phyloP scores from a whole-genome alignment of 2,113 vertebrate species.

The Rhabdomys dilectus region DNA sequence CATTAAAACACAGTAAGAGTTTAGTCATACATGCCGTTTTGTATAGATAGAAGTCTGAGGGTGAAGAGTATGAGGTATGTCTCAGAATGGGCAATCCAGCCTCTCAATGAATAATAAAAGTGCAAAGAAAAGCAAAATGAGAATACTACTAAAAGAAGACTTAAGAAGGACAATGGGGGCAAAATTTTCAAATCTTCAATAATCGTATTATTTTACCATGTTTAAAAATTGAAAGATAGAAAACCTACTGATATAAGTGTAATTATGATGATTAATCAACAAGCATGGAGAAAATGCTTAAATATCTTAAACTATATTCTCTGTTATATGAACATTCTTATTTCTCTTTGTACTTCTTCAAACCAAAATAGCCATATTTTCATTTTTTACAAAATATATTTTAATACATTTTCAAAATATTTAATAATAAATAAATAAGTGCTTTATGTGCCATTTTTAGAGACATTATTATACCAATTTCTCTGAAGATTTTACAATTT shows the following conservation, averaged over 20 bases:
- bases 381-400: background rate
- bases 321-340: background rate
- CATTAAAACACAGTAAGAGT: background rate
- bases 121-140: background rate
- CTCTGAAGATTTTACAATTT: slow-evolving; percentile 12
- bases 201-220: background rate
- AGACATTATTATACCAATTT: background rate
- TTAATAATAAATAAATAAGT: background rate
- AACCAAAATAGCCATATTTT: background rate
- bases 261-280: background rate
- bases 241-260: background rate
- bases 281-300: background rate
- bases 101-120: background rate
- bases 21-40: background rate
- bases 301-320: background rate
- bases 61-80: background rate
- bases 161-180: background rate
- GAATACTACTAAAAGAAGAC: background rate
- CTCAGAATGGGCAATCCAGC: background rate
- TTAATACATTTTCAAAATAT: background rate
- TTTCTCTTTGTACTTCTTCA: background rate
- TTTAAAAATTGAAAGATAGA: background rate
- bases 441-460: background rate
- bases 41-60: background rate
- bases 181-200: background rate